Evolutionary conservation across 92 coral and sea anemone species (phyloP).

Genomic region (Palythoa grandis): DNA sequence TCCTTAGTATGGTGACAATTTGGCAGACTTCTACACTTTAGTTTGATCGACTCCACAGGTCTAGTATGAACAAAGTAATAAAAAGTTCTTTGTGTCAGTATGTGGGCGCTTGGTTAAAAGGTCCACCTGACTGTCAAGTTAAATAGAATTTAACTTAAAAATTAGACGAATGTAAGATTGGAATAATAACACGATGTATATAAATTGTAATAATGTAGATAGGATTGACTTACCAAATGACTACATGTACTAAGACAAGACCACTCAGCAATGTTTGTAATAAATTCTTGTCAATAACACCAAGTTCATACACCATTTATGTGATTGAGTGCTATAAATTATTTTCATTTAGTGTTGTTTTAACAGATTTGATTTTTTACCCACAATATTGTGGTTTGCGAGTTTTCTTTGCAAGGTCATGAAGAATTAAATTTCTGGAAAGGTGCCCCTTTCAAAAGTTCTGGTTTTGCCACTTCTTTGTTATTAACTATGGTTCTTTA

Average conservation of each 20-base stretch:
- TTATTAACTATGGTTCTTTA: no score
- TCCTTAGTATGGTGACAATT: no score
- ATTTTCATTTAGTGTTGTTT: no score
- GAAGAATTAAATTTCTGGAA: no score
- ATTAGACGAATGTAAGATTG: constrained; percentile 21
- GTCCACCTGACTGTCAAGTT: constrained; percentile 12
- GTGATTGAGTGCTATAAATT: no score
- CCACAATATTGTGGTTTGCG: no score
- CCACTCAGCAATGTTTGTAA: constrained; percentile 27
- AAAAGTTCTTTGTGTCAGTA: neutral
- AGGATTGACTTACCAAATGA: constrained; percentile 38
- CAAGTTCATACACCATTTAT: neutral
- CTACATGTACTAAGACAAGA: constrained; percentile 19
- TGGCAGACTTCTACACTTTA: no score
- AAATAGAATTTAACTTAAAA: constrained; percentile 12
- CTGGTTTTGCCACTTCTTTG: no score
- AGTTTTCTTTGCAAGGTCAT: no score
- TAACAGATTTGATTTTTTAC: no score
- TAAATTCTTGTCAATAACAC: constrained; percentile 37
- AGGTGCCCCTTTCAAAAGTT: no score
- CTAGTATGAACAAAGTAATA: neutral
- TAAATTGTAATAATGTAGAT: constrained; percentile 41
- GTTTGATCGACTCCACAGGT: neutral
- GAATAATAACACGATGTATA: constrained; percentile 35
- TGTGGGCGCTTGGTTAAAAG: neutral